phyloP scores from a whole-genome alignment of 1,140 invertebrate genomes.

The Pararge aegeria region DNA sequence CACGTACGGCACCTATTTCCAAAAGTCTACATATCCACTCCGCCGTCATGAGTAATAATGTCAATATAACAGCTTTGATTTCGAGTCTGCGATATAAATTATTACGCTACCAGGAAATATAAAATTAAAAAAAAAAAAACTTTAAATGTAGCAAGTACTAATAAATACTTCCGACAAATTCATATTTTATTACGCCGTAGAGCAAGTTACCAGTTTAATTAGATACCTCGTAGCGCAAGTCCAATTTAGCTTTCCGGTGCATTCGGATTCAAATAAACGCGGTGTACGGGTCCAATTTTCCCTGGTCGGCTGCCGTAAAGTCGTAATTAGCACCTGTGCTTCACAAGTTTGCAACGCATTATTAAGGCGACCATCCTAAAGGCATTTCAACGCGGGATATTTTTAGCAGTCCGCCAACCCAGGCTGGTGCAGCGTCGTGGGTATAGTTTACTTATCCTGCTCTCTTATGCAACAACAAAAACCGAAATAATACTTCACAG shows the following conservation, averaged over 20 bases:
- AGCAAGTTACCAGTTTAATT: slow-evolving; percentile 12
- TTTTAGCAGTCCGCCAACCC: no score
- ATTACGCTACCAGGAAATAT: background rate
- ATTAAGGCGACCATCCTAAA: background rate
- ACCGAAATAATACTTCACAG: no score
- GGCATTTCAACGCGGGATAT: background rate
- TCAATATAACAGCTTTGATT: no score
- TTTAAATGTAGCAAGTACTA: background rate
- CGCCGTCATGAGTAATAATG: no score
- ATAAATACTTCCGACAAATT: background rate
- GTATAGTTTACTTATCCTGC: no score
- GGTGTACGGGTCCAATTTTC: slow-evolving; percentile 10
- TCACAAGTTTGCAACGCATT: slow-evolving; percentile 21
- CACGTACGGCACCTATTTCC: no score
- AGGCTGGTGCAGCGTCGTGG: no score
- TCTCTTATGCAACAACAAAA: no score
- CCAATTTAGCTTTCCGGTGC: slow-evolving; percentile 3
- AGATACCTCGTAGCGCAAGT: background rate
- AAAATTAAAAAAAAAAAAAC: background rate
- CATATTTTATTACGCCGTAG: background rate
- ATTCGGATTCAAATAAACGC: slow-evolving; percentile 6
- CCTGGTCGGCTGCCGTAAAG: slow-evolving; percentile 22
- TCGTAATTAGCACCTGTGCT: slow-evolving; percentile 33
- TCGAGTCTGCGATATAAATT: no score
- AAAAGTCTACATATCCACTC: no score